These are phyloP conservation scores for Psilopsiagon aymara DNA, from an alignment of 2,113 vertebrate species.

Conservation along the genomic window DNA sequence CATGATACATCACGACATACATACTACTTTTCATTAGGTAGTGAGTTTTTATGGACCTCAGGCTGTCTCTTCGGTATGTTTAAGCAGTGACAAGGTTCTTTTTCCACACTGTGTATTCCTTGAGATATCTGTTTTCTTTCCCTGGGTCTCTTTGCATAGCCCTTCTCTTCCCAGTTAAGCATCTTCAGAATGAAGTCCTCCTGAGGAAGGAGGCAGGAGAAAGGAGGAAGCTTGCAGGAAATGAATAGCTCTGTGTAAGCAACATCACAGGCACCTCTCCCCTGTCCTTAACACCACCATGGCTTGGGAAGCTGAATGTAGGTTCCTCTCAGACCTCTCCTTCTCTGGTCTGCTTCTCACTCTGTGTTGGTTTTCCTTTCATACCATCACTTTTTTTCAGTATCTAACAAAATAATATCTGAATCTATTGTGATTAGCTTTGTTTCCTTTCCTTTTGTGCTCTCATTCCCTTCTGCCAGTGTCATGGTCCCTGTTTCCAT, in stretches of 20 bases:
- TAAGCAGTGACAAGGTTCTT: background rate
- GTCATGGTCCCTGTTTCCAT: background rate
- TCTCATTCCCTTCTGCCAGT: background rate
- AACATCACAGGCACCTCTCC: background rate
- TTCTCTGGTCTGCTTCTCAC: background rate
- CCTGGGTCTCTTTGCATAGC: background rate
- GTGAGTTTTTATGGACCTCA: background rate
- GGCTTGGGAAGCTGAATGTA: background rate
- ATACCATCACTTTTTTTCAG: background rate
- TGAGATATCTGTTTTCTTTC: background rate
- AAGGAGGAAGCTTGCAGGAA: background rate
- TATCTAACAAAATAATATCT: background rate
- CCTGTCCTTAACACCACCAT: background rate
- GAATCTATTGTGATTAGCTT: background rate
- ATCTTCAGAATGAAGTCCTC: background rate
- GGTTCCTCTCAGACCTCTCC: background rate
- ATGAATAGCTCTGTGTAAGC: background rate
- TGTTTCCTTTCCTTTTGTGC: background rate
- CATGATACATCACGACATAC: background rate
- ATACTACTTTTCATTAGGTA: background rate
- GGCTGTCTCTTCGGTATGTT: background rate
- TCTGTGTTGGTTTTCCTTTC: background rate
- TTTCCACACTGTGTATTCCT: background rate
- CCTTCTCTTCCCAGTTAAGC: background rate
- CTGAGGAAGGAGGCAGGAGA: background rate